These are phyloP conservation scores for Actias luna DNA, from an alignment of 2,888 invertebrate genomes.

Conservation along the genomic window DNA sequence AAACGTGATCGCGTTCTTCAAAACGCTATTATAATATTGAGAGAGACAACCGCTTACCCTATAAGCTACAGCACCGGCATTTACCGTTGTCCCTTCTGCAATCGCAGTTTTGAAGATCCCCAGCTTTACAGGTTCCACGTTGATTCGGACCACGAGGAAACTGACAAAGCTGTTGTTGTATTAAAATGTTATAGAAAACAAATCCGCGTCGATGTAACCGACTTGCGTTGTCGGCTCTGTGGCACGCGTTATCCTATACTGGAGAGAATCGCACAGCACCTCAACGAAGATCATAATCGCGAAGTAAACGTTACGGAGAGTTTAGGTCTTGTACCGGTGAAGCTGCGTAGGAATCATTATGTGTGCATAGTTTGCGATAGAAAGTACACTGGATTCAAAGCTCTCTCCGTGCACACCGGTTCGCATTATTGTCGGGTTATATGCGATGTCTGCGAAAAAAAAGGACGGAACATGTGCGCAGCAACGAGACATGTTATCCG, in stretches of 20 bases:
- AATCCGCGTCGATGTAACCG: slow-evolving; percentile 36
- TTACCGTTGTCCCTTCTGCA: slow-evolving; percentile 11
- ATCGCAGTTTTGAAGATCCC: slow-evolving; percentile 2
- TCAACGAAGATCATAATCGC: slow-evolving; percentile 21
- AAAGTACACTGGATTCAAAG: slow-evolving; percentile 24
- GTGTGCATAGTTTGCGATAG: slow-evolving; percentile 26
- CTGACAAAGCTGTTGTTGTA: neutral
- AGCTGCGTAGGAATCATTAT: slow-evolving; percentile 20
- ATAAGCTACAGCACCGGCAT: neutral
- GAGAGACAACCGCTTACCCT: slow-evolving; percentile 11
- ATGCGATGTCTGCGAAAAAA: slow-evolving; percentile 29
- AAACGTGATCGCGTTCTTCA: slow-evolving; percentile 7
- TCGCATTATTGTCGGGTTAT: slow-evolving; percentile 27
- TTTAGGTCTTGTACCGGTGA: slow-evolving; percentile 26
- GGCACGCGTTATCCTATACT: neutral
- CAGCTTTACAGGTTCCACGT: slow-evolving; percentile 12
- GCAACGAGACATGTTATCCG: slow-evolving; percentile 46
- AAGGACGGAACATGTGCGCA: slow-evolving; percentile 40
- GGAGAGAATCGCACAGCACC: slow-evolving; percentile 23
- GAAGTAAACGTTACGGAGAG: slow-evolving; percentile 21
- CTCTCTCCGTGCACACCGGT: slow-evolving; percentile 28
- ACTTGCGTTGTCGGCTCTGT: slow-evolving; percentile 17
- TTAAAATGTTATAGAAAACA: neutral
- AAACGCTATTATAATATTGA: slow-evolving; percentile 16
- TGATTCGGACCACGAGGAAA: slow-evolving; percentile 10